These are phyloP conservation scores for Laothoe populi DNA, from an alignment of 2,888 invertebrate genomes.

Conservation along the genomic window DNA sequence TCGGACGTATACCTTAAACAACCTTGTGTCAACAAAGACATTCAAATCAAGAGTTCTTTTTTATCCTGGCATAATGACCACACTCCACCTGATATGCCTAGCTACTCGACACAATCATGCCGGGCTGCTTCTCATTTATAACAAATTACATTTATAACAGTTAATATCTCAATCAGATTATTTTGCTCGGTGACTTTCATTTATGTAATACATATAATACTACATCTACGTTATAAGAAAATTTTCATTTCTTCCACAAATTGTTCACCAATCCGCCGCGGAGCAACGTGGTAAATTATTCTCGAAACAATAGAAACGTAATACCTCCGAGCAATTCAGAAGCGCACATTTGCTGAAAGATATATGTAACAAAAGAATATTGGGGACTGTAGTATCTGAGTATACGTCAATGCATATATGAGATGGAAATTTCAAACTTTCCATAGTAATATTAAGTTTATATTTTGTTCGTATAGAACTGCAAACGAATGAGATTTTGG, in stretches of 20 bases:
- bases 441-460: conserved; percentile 3
- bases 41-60: too few relatives aligned
- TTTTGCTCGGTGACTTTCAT: background rate
- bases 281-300: conserved; percentile 22
- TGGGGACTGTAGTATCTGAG: conserved; percentile 3
- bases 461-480: background rate
- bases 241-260: conserved; percentile 11
- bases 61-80: too few relatives aligned
- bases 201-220: too few relatives aligned
- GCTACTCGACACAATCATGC: too few relatives aligned
- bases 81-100: too few relatives aligned
- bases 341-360: conserved; percentile 18
- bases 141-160: too few relatives aligned
- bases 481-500: background rate
- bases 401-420: background rate
- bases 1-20: too few relatives aligned
- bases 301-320: conserved; percentile 21
- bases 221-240: background rate
- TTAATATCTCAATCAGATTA: background rate
- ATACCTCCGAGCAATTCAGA: conserved; percentile 13
- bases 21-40: too few relatives aligned
- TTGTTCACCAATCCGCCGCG: conserved; percentile 16
- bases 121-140: too few relatives aligned
- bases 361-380: conserved; percentile 25
- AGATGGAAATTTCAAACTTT: too few relatives aligned